Conservation (phyloP, 1,140 invertebrate genomes). For the Saccostrea glomerata region DNA sequence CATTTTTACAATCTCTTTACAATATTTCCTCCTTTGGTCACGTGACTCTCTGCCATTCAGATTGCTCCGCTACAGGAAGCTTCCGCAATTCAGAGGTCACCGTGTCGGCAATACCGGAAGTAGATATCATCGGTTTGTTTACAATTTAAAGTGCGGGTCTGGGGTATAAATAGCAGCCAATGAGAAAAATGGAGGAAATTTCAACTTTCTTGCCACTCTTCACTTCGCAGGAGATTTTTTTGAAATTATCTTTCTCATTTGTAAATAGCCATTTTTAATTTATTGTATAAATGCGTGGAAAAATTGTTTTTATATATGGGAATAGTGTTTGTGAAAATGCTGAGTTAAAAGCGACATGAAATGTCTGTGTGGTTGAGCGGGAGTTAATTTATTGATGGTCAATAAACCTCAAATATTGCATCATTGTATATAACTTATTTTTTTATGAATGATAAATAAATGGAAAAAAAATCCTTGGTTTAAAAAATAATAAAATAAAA, state of each 20-base stretch:
- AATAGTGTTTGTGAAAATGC: background rate
- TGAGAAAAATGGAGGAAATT: too few relatives aligned
- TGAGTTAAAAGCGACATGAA: background rate
- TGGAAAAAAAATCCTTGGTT: slow-evolving; percentile 21
- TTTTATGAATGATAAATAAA: slow-evolving; percentile 29
- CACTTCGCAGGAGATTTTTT: too few relatives aligned
- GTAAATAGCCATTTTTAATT: slow-evolving; percentile 33
- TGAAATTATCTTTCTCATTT: background rate
- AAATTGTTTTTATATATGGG: background rate
- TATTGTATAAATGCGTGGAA: slow-evolving; percentile 20
- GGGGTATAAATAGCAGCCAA: too few relatives aligned
- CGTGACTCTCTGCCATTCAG: too few relatives aligned
- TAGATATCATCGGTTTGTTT: too few relatives aligned
- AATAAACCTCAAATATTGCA: background rate
- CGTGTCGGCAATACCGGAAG: too few relatives aligned
- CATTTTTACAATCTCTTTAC: too few relatives aligned
- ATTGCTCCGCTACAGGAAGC: too few relatives aligned
- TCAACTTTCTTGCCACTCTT: too few relatives aligned
- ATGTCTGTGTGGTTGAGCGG: background rate
- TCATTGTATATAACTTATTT: slow-evolving; percentile 34
- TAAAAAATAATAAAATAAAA: slow-evolving; percentile 24
- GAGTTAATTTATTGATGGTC: slow-evolving; percentile 5
- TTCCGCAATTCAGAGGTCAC: too few relatives aligned
- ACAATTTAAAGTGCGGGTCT: too few relatives aligned
- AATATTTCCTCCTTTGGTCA: too few relatives aligned